A percentile compares a stretch with the other conserved stretches of the same genome.
These are phyloP conservation scores for Alaudala cheleensis DNA, from an alignment of 2,113 vertebrate genomes.

Conservation along the genomic window DNA sequence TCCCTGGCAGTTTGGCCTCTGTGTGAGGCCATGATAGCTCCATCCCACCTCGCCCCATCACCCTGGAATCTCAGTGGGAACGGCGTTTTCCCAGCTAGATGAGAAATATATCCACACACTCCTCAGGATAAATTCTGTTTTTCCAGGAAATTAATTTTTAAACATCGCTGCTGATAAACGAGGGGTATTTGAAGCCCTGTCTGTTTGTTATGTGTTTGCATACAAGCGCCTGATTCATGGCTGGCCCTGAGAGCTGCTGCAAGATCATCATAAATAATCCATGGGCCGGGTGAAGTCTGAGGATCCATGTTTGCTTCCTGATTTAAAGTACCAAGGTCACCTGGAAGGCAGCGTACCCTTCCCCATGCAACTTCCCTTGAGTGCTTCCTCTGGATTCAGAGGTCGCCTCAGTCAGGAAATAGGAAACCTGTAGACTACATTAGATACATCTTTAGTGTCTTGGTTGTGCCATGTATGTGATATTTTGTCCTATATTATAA, in stretches of 20 bases:
- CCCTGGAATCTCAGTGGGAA: neutral
- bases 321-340: neutral
- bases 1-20: neutral
- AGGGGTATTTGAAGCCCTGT: neutral
- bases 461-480: neutral
- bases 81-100: neutral
- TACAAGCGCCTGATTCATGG: neutral
- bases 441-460: neutral
- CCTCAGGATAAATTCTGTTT: neutral
- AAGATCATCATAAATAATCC: neutral
- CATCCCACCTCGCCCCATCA: neutral
- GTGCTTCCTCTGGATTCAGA: neutral
- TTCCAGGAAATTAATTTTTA: neutral
- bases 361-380: rapidly evolving
- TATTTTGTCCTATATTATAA: neutral
- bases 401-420: neutral
- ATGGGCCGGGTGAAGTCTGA: neutral
- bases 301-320: neutral
- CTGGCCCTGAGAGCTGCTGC: neutral
- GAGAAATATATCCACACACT: neutral
- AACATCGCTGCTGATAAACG: neutral
- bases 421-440: neutral
- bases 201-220: neutral
- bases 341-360: neutral
- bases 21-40: no score